Base-by-base conservation (phyloP, 2,888 invertebrate species). In the Cephus nigrinus region DNA sequence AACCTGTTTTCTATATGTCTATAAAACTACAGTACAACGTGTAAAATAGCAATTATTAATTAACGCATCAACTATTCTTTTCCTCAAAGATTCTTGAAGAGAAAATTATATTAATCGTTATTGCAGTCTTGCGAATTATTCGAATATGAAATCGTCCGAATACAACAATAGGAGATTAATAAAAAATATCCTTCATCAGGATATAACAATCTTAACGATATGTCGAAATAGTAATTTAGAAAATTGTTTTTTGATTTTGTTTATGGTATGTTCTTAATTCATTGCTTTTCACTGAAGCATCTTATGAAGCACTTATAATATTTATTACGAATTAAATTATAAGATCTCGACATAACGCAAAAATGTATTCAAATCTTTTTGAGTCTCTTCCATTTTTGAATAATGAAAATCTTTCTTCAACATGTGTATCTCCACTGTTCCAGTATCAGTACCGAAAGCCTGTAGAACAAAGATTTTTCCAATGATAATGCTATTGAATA, bases 391-490 rank as follows among this genome's bases (percentile, higher is more conserved):
- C 36, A 84, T 84, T 68, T 90, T 86, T 73, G 92, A 88, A 80
- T 89, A 89, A 73, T 89, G 90, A 84, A 92, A 92, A 76, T 92
- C 91, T 76, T 89, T 85, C 78, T 91, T 93, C 32, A 93, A 85
- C 78, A 92, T 88, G 82, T 93, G 92, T 68, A 93, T 84, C 82
- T 92, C 91, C 30, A 93, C 85, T 34, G 86, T 86, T 34, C 93
- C 93, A 69, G 88, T 87, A 68, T 90, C 90, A 9, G 92, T 92
- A 32, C 92, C 92, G 79, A 93, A 88, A 68, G 93, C 91, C 93
- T 93, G 82, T 80, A 92, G 92, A 84, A 74, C n/a, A 82, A 74
- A 76, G 23, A 55, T 32, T 33, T 34, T 40, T n/a, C 23, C 23
- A 76, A 75, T 55, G 68, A 23, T 12, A 30, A n/a, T 1, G 73